A percentile compares a stretch with the other conserved stretches of the same genome.
phyloP scores from a whole-genome alignment of 2,113 vertebrate species.

The Limnothrissa miodon region DNA sequence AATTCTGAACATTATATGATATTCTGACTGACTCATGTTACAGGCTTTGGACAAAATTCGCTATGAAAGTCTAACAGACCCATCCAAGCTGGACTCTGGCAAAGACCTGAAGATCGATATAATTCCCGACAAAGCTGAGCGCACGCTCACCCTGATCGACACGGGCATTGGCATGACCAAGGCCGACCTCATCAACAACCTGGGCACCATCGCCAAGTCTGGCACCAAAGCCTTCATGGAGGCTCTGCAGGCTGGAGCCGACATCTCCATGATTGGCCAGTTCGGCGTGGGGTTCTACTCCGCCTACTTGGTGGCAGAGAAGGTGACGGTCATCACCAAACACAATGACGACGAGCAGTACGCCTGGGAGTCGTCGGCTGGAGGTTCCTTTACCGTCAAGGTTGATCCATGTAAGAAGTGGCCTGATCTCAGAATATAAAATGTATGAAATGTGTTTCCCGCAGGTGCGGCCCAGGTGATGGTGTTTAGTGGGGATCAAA shows the following conservation, averaged over 20 bases:
- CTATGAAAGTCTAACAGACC: conserved; percentile 79
- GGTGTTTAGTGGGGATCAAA: no score
- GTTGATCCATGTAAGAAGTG: conserved; percentile 61
- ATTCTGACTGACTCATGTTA: background rate
- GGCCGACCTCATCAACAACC: conserved; percentile 78
- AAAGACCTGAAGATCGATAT: conserved; percentile 79
- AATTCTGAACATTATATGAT: background rate
- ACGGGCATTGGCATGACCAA: conserved; percentile 82
- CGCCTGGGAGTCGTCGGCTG: conserved; percentile 76
- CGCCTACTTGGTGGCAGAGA: conserved; percentile 77
- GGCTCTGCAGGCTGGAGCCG: conserved; percentile 77
- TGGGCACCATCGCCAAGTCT: conserved; percentile 79
- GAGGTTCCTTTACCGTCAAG: conserved; percentile 77
- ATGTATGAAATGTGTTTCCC: no score
- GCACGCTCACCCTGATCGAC: conserved; percentile 69
- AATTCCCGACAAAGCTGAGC: conserved; percentile 70
- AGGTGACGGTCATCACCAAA: conserved; percentile 75
- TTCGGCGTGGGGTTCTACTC: conserved; percentile 82
- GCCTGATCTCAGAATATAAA: background rate
- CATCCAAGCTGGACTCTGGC: conserved; percentile 70
- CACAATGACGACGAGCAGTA: conserved; percentile 82
- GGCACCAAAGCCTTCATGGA: conserved; percentile 83
- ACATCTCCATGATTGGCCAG: conserved; percentile 82
- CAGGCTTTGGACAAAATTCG: conserved; percentile 80
- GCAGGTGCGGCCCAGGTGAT: no score